phyloP scores from a whole-genome alignment of 2,888 invertebrate genomes.

The Thysanoteuthis rhombus region DNA sequence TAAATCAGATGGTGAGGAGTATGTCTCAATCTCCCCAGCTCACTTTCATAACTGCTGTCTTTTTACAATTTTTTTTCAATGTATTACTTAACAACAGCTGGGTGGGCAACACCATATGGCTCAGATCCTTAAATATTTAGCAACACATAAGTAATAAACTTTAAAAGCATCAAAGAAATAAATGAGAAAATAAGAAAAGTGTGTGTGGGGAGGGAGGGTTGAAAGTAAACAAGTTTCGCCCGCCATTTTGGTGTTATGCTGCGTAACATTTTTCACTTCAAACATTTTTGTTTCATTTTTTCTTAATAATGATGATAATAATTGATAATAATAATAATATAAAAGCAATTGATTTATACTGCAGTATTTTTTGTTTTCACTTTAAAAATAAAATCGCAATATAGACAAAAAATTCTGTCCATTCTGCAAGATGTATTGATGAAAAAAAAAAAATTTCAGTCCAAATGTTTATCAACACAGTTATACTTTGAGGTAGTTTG shows the following conservation, averaged over 20 bases:
- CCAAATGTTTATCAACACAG: background rate
- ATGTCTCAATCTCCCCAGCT: background rate
- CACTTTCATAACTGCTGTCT: background rate
- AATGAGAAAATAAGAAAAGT: background rate
- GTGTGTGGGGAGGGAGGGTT: no score
- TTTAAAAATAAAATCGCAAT: background rate
- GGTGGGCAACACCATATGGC: slow-evolving; percentile 12
- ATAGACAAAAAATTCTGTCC: background rate
- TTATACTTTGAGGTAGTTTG: slow-evolving; percentile 12
- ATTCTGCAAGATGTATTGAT: background rate
- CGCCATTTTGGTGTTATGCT: background rate
- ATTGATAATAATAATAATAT: background rate
- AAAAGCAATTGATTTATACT: background rate
- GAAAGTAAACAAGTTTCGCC: background rate
- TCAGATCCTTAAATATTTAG: background rate
- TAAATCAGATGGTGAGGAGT: slow-evolving; percentile 12
- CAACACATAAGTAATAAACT: background rate
- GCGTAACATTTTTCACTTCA: background rate
- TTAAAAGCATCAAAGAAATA: background rate
- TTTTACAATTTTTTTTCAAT: background rate
- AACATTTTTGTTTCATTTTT: background rate
- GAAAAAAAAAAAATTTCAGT: background rate
- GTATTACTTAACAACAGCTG: slow-evolving; percentile 12
- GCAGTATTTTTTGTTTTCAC: background rate
- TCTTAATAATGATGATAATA: background rate